Evolutionary conservation across 2,888 invertebrate genomes (phyloP), one percentile per base, ranked within the genome.

Genomic region (Ctena decussata): DNA sequence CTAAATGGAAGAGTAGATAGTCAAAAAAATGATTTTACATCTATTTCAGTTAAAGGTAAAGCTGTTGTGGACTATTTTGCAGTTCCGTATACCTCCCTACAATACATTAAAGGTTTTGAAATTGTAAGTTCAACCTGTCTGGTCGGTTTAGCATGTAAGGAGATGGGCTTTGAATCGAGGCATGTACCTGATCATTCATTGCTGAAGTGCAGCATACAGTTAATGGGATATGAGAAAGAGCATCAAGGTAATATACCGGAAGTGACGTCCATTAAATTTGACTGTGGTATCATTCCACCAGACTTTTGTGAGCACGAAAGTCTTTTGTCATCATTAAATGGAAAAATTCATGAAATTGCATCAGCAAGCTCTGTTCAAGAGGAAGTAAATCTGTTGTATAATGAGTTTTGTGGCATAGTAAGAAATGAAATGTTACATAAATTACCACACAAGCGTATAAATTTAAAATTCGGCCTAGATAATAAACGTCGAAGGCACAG

Each of bases 1-100:
- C n/a, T 71, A 71, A 71, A 71, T 71, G 72, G 72, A 24, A 71
- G 72, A 39, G 39, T 60, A 60, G 60, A 60, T 60, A 3, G 27
- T 6, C 60, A 60, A 30, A 60, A 60, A 27, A 60, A 60, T 60
- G 18, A 5, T 30, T 60, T 30, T 60, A 30, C 60, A 27, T 60
- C 60, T 27, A 30, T 60, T 60, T 60, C 60, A 60, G 32, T 18
- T 5, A 60, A 60, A 60, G 60, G 60, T 30, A 60, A 30, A 60
- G 60, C 60, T 8, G 60, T 60, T 60, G 60, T 60, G 21, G 60
- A 60, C n/a, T 53, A 53, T 53, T 53, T 53, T 60, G 60, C 60
- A 27, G 60, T 60, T 30, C 60, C 60, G 6, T 60, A 30, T 30
- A 60, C 18, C 8, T 60, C 60, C 8, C 30, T 60, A 30, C 60